phyloP scores from a whole-genome alignment of 2,888 invertebrate genomes.

The Blera fallax region DNA sequence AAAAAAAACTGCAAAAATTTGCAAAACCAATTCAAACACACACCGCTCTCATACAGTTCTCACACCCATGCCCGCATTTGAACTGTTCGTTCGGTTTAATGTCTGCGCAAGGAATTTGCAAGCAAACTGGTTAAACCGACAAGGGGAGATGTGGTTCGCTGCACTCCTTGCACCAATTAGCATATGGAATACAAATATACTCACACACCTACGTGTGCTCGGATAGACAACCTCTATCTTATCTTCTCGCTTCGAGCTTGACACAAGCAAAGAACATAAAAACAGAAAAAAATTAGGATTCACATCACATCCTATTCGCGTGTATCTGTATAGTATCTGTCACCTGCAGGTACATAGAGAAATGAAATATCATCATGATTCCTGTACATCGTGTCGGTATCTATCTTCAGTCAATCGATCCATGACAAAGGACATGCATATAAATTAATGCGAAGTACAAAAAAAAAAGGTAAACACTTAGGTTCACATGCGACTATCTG shows the following conservation, averaged over 20 bases:
- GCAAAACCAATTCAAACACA: slow-evolving; percentile 7
- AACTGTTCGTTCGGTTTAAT: neutral
- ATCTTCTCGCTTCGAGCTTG: slow-evolving; percentile 40
- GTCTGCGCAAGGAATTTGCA: neutral
- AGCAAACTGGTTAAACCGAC: neutral
- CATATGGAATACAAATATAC: slow-evolving; percentile 8
- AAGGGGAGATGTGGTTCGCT: slow-evolving; percentile 61
- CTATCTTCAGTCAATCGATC: too few relatives aligned
- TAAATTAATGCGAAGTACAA: neutral
- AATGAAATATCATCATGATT: slow-evolving; percentile 8
- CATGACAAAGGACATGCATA: neutral
- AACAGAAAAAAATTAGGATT: slow-evolving; percentile 19
- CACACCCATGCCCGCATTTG: neutral
- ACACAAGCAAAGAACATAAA: neutral
- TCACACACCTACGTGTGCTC: neutral
- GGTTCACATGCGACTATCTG: neutral
- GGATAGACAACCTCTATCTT: neutral
- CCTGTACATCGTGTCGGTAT: neutral
- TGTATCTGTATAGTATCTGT: slow-evolving; percentile 1
- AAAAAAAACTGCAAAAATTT: neutral
- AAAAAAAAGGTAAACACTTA: too few relatives aligned
- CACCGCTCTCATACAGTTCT: neutral
- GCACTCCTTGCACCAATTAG: slow-evolving; percentile 55
- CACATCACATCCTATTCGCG: slow-evolving; percentile 41
- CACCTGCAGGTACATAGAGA: slow-evolving; percentile 19